A percentile compares a stretch with the other conserved stretches of the same genome.
Conservation (phyloP, 2,113 vertebrate genomes). For the Murina feae region DNA sequence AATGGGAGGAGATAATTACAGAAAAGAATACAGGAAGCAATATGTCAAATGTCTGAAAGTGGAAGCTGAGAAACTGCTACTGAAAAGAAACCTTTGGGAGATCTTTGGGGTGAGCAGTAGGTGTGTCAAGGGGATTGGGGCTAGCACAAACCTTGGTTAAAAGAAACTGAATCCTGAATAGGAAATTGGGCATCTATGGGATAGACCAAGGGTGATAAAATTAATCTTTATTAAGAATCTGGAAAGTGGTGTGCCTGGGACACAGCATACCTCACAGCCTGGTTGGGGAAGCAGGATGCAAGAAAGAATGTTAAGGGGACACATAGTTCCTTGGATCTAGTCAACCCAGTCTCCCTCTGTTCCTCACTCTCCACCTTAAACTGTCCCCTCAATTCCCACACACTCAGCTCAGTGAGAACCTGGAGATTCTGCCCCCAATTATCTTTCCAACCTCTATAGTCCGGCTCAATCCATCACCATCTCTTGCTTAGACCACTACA, state of each 20-base stretch:
- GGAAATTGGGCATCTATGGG: neutral
- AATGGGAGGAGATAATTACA: constrained; percentile 28
- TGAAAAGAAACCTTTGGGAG: neutral
- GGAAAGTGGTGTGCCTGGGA: neutral
- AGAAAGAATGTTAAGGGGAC: neutral
- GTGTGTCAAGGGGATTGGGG: rapidly evolving
- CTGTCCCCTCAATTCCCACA: neutral
- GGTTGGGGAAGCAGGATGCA: neutral
- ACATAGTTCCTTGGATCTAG: neutral
- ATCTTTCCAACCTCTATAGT: neutral
- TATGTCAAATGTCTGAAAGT: neutral
- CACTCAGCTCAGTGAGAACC: neutral
- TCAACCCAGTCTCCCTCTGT: neutral
- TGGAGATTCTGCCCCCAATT: neutral
- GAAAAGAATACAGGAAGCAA: neutral
- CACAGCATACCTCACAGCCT: neutral
- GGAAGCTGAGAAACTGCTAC: neutral
- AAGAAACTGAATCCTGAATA: neutral
- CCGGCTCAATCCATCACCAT: neutral
- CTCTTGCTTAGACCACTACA: too few relatives aligned
- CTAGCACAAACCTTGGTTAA: neutral
- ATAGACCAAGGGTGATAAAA: neutral
- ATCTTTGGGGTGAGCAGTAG: neutral
- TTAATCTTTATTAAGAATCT: neutral
- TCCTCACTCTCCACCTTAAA: neutral